Conservation (phyloP, 2,797 vertebrate genomes). For the Sebastes nivosus region DNA sequence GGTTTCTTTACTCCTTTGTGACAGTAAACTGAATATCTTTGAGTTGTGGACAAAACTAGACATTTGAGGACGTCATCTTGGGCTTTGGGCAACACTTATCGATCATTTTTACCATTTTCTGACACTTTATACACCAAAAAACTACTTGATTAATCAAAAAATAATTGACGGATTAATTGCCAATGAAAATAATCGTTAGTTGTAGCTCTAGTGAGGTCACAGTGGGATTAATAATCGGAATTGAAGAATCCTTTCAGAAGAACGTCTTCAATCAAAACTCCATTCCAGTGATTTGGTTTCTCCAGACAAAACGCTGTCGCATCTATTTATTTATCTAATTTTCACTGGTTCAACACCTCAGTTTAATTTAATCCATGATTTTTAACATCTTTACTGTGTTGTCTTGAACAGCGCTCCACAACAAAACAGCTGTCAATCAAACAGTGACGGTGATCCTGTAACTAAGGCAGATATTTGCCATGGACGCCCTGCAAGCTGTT, state of each 20-base stretch:
- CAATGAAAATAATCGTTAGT: too few relatives aligned
- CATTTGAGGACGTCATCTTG: too few relatives aligned
- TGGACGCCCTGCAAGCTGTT: background rate
- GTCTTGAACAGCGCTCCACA: background rate
- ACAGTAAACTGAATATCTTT: too few relatives aligned
- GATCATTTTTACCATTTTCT: too few relatives aligned
- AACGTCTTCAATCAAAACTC: background rate
- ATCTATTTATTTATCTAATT: background rate
- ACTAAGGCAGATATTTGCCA: background rate
- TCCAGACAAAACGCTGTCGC: background rate
- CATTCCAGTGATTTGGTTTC: background rate
- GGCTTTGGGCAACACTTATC: too few relatives aligned
- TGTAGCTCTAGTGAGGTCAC: background rate
- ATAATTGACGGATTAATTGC: too few relatives aligned
- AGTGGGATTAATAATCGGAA: background rate
- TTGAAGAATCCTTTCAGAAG: background rate
- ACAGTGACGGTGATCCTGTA: background rate
- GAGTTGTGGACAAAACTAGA: too few relatives aligned
- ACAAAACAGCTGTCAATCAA: slow-evolving; percentile 15
- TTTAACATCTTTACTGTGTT: background rate
- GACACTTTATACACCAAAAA: too few relatives aligned
- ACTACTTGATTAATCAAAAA: too few relatives aligned
- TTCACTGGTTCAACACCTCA: background rate
- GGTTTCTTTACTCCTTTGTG: rapidly evolving
- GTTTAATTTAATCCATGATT: background rate